Base-by-base conservation (phyloP, 1,140 invertebrate genomes). In the Phthorimaea operculella region DNA sequence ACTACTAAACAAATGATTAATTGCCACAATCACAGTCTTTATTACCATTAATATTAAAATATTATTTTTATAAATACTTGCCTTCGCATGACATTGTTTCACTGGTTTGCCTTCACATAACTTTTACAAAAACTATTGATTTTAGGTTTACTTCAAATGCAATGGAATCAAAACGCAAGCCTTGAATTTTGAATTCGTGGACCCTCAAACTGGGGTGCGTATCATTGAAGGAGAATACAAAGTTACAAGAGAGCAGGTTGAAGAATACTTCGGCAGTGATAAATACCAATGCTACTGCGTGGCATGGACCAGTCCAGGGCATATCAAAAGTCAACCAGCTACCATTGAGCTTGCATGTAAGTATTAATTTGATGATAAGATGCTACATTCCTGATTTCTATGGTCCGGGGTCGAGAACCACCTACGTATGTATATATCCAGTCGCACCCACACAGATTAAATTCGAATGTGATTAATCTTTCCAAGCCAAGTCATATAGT, bases 261-360 rank as follows among this genome's bases (percentile, higher is more conserved):
- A 97, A 61, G 95, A 97, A 73, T 96, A 93, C 77, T 96, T 95
- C 70, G 93, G 93, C 9, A 90, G 90, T 57, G 92, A 95, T 39
- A 94, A 93, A 68, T 95, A 92, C 84, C 92, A 93, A 73, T 98
- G 96, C 82, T 91, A 95, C 53, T 98, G 96, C 78, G 89, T 94
- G 60, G 95, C 96, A 1, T 96, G 93, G 93, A 90, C 90, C 53
- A 89, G 90, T 36, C 83, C 89, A 58, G 92, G 84, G 5, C 90
- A 92, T 60, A 93, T 93, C 62, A 90, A 90, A 68, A 96, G 94
- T 79, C 92, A 93, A 67, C 88, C 92, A 0, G 95, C 94, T 44
- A 90, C 89, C 16, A 90, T 97, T 33, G 92, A 95, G 67, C 90
- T 95, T 59, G 94, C 95, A 66, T 96, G 96, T 98, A 86, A 96